These are phyloP conservation scores for Metaphire vulgaris DNA, from an alignment of 1,140 invertebrate genomes.

Conservation along the genomic window DNA sequence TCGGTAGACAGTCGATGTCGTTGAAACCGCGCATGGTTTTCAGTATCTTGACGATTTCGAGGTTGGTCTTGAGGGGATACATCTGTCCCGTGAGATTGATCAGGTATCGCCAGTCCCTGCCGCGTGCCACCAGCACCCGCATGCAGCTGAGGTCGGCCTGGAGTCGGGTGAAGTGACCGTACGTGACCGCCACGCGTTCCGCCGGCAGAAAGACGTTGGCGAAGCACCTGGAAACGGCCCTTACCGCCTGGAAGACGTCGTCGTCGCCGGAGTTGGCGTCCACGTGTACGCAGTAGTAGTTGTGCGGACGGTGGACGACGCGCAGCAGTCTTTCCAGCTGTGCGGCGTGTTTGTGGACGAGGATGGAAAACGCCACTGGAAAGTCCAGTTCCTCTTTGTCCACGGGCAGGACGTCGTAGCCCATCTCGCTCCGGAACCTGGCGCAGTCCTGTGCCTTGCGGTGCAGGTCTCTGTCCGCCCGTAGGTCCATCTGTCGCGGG, in stretches of 20 bases:
- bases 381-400: constrained; percentile 20
- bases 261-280: constrained; percentile 35
- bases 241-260: constrained; percentile 30
- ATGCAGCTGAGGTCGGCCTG: constrained; percentile 40
- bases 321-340: constrained; percentile 37
- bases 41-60: constrained; percentile 42
- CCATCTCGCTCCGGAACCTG: not conserved
- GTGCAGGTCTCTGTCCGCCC: no score
- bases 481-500: no score
- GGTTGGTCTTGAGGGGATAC: constrained; percentile 43
- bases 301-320: constrained; percentile 41
- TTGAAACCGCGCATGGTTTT: constrained; percentile 40
- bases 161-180: constrained; percentile 28
- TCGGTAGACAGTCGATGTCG: constrained; percentile 30
- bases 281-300: constrained; percentile 43
- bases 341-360: constrained; percentile 10
- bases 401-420: not conserved
- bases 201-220: constrained; percentile 42
- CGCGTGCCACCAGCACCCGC: constrained; percentile 32
- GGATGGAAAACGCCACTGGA: constrained; percentile 22
- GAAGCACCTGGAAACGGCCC: constrained; percentile 37
- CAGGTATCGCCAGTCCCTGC: constrained; percentile 24
- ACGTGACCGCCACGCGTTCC: constrained; percentile 31
- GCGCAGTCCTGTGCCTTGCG: no score
- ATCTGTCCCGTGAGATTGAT: constrained; percentile 30